Evolutionary conservation across 2,797 vertebrate genomes (phyloP), one percentile per base, ranked within the genome.

Genomic region (Platalea minor): DNA sequence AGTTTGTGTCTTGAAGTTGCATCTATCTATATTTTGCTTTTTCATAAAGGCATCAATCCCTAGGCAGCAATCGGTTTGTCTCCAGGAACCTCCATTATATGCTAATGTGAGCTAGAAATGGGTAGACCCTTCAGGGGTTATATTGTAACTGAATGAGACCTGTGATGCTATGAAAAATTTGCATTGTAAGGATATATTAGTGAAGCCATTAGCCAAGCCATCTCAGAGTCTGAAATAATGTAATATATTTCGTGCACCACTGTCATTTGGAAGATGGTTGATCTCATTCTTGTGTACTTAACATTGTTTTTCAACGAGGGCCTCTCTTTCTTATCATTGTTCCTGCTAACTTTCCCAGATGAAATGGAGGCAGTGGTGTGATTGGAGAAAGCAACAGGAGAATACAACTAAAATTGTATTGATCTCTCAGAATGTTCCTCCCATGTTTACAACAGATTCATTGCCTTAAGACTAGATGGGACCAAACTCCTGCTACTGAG

Each of bases 21-120:
- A 87, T 87, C 76, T 92, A 9, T 92, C 41, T 91, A 33, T 92
- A 76, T 94, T 93, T 89, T 63, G n/a, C 37, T 60, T 95, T 92
- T 80, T 89, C 68, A n/a, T 96, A 54, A 91, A 81, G 78, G 79
- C 59, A 81, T 86, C 73, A 48, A 7, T 95, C 76, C 76, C 39
- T 88, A 45, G 91, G 65, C 84, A 93, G 75, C 68, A 85, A 72
- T 83, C 31, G 37, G 13, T 88, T 91, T 91, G 75, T 91, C 63
- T 92, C 68, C 83, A 95, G 63, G 85, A 80, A 26, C 50, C 53
- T 85, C 65, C 59, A 91, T 96, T 96, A 75, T 65, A 56, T 88
- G 77, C 35, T 88, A 96, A 92, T 91, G 28, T 26, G 83, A 73
- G 79, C 53, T 92, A 51, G 61, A 94, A 85, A 76, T 73, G 53